Evolutionary conservation across 2,113 vertebrate genomes (phyloP), one percentile per base, ranked within the genome.

Genomic region (Grus americana): DNA sequence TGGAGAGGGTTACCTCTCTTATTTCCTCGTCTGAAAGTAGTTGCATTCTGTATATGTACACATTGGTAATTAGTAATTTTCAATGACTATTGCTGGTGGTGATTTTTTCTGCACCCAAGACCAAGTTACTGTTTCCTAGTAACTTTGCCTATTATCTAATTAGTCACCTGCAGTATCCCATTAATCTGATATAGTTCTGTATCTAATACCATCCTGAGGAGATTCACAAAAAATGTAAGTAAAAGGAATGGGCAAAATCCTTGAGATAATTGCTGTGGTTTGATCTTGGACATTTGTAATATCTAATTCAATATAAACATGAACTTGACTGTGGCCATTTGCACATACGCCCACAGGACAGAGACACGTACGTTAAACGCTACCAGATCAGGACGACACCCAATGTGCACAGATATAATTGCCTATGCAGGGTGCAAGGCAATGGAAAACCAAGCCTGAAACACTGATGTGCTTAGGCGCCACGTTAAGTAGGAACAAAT

Each of bases 21-120:
- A 42, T 65, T 73, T 78, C 42, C 24, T 54, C 11, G 27, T 47
- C 38, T 32, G 21, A 44, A 50, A 18, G n/a, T 5, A 6, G 12
- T 82, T 46, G 32, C 0, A 0, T 59, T 82, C 40, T 47, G 12
- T 29, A 26, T n/a, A 46, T 0, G 0, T 18, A 12, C 12, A 36
- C 15, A 3, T 9, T 7, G 2, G 5, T 8, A 38, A n/a, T 55
- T 12, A 42, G 42, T 54, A 44, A 54, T 73, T 92, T 73, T 55
- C 38, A 32, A 8, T 42, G 8, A 55, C 14, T 50, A 0, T 29
- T 83, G 36, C 21, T 90, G 49, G 10, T 54, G 36, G 18, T 13
- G 90, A 32, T 47, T 92, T 58, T 78, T 85, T 68, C 34, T 92
- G 38, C 50, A 84, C 15, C 29, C 6, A 46, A 83, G 40, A 42